Conservation (phyloP, 2,113 vertebrate genomes). For the Strix uralensis region DNA sequence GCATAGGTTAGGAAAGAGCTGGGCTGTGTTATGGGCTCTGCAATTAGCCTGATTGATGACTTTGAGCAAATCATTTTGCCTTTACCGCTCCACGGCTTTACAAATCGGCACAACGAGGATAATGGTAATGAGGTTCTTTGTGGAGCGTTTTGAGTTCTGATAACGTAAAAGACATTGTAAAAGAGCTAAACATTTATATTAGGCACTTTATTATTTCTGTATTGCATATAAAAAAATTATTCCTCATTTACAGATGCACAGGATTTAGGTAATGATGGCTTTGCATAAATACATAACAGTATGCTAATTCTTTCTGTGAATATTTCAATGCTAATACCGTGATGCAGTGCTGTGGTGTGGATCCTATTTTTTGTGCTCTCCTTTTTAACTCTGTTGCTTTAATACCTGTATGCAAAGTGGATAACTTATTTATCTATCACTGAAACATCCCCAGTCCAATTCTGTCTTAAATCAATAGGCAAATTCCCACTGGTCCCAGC, state of each 20-base stretch:
- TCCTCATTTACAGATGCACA: background rate
- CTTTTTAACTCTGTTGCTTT: background rate
- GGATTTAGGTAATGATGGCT: conserved; percentile 28
- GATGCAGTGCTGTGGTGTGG: background rate
- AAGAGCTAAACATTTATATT: conserved; percentile 26
- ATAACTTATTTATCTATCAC: background rate
- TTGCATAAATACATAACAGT: conserved; percentile 29
- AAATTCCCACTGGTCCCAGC: background rate
- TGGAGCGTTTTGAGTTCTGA: background rate
- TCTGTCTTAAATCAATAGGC: background rate
- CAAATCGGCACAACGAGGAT: background rate
- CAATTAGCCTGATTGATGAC: conserved; percentile 38
- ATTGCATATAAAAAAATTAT: background rate
- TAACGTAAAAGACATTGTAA: background rate
- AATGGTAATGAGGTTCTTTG: background rate
- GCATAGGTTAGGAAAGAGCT: background rate
- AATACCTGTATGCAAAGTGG: background rate
- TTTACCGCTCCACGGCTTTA: background rate
- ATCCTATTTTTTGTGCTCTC: background rate
- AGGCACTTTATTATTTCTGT: background rate
- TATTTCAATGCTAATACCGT: background rate
- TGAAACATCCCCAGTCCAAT: background rate
- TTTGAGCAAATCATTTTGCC: background rate
- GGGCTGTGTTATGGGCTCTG: background rate
- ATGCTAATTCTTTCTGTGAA: background rate